phyloP scores from a whole-genome alignment of 37 sponge, comb jelly and placozoan genomes.

The Cladorhizidae sp. region DNA sequence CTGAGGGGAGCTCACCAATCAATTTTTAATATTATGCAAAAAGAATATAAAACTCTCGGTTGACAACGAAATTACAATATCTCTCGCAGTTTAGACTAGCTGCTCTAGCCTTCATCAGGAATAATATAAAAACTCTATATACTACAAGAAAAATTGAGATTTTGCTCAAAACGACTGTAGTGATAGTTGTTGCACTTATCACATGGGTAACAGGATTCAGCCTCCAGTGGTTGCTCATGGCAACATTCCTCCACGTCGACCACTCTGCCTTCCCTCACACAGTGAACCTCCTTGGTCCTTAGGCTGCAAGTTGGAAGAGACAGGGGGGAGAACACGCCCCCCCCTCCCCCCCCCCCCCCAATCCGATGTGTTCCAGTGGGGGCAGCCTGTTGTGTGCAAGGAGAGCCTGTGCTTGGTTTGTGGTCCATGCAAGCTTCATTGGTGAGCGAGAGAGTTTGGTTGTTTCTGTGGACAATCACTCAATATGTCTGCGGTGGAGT shows the following conservation, averaged over 20 bases:
- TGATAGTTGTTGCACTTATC: too few relatives aligned
- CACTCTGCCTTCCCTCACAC: background rate
- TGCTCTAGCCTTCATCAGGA: too few relatives aligned
- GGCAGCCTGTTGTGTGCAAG: conserved; percentile 1
- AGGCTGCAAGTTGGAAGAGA: background rate
- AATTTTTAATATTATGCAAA: too few relatives aligned
- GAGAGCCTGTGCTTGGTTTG: background rate
- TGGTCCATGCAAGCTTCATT: background rate
- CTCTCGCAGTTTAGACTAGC: too few relatives aligned
- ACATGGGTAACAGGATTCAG: background rate
- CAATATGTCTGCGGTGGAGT: background rate
- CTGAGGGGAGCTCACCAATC: too few relatives aligned
- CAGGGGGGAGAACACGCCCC: too few relatives aligned
- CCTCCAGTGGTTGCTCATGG: background rate
- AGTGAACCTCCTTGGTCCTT: background rate
- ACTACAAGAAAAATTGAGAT: too few relatives aligned
- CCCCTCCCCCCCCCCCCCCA: background rate
- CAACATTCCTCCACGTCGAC: background rate
- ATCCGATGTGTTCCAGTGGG: background rate
- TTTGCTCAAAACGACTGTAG: too few relatives aligned
- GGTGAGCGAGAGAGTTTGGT: background rate
- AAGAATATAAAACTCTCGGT: too few relatives aligned
- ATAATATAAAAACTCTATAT: too few relatives aligned
- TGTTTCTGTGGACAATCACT: background rate
- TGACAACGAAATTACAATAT: too few relatives aligned